Evolutionary conservation across 2,113 vertebrate species (phyloP), one percentile per base, ranked within the genome.

Genomic region (Neogale vison): DNA sequence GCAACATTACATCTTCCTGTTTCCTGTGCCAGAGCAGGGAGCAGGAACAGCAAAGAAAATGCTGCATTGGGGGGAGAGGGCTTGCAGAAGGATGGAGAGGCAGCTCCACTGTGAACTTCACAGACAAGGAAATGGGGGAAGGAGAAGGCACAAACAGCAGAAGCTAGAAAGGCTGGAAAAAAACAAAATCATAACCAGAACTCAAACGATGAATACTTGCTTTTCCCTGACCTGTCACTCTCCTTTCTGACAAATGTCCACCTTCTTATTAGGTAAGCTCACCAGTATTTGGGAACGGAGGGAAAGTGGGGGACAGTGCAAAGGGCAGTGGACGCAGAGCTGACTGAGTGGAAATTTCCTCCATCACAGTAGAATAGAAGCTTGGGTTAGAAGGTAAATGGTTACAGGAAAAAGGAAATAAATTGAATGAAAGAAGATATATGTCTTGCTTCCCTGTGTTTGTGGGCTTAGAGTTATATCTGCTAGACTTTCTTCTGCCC

Each of bases 21-120:
- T n/a, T 50, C 21, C 21, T n/a, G 31, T n/a, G 4, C 11, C 7
- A 26, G 17, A 57, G 21, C 31, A 45, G 39, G 63, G 42, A 55
- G 15, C 11, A 47, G 47, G 24, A 29, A 7, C 72, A 45, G 24
- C 24, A 45, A 14, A 45, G 39, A 90, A 69, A 63, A 20, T 13
- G 14, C 14, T 52, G 26, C 5, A 21, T 7, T 18, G 1, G 52
- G 20, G 13, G 1, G 21, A n/a, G 6, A 21, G 4, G 7, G 2
- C 29, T 52, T 45, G 39, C 2, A 10, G 21, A 77, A n/a, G 18
- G 67, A 42, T 23, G 52, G 34, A 88, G 50, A 18, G 12, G 17
- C 17, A 31, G 69, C 10, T 23, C 26, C 76, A 47, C 47, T 26
- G 4, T 55, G n/a, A 88, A 45, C 29, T 57, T 90, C 29, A 71